Base-by-base conservation (phyloP, 1,140 invertebrate species). In the Drosophila azteca region DNA sequence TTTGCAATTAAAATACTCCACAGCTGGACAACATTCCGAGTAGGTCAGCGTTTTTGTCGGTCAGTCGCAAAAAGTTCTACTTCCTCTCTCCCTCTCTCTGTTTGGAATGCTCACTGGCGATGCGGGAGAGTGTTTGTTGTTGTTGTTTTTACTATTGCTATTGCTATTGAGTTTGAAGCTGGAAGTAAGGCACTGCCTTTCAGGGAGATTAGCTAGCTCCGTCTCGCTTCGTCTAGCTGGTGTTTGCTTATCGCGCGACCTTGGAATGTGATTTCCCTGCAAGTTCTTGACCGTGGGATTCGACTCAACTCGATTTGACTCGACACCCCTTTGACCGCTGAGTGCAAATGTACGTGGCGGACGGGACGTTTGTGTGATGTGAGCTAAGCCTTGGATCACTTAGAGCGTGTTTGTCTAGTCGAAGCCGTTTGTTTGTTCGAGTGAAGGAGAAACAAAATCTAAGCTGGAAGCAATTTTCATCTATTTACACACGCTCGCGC, bases 401-500 rank as follows among this genome's bases (percentile, higher is more conserved):
- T 76, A 57, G 60, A 64, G 60, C 58, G 59, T 79, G 73, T 79
- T 79, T 79, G 63, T 59, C 59, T 22, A 80, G 70, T 80, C 54
- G 77, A 75, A 77, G 77, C 70, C 77, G 58, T n/a, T n/a, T n/a
- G n/a, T 35, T 45, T 50, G 53, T 41, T 31, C 31, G n/a, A 46
- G 17, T 15, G 13, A n/a, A 8, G 45, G 31, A 46, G 43, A 45
- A 48, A 59, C 43, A 15, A 60, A 62, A 71, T 46, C 58, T 61
- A 65, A 79, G 70, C 63, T 76, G 55, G 58, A 26, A 75, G 71
- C 76, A 79, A 75, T 84, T 83, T 83, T 71, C 57, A 78, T 84
- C 59, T 73, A 79, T 83, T 84, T 84, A 58, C 72, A 75, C 48
- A 54, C 48, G 59, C 65, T 20, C 57, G 31, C 55, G 49, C 55